A percentile compares a stretch with the other conserved stretches of the same genome.
These are phyloP conservation scores for Moxostoma hubbsi DNA, from an alignment of 2,797 vertebrate species.

Conservation along the genomic window DNA sequence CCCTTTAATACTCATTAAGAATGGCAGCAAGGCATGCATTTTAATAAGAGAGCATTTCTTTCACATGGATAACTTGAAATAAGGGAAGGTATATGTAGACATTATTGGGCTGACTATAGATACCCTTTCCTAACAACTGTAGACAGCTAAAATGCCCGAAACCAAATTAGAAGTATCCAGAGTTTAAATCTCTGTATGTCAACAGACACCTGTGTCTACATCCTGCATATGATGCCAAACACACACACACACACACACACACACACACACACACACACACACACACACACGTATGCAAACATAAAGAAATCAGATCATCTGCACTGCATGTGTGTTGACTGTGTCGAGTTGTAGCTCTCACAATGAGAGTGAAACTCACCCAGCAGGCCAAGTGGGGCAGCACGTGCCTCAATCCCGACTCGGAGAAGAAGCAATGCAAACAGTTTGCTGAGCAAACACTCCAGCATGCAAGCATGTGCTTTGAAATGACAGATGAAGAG, in stretches of 20 bases:
- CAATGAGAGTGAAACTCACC: conserved; percentile 24
- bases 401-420: conserved; percentile 13
- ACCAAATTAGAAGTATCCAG: background rate
- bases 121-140: background rate
- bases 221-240: conserved; percentile 6
- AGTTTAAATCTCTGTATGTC: conserved; percentile 13
- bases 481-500: conserved; percentile 17
- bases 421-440: conserved; percentile 3
- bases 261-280: background rate
- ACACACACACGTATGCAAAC: conserved; percentile 30
- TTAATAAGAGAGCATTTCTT: no score
- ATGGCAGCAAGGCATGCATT: no score
- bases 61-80: no score
- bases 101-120: no score
- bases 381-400: conserved; percentile 9
- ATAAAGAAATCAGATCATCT: conserved; percentile 28
- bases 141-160: background rate
- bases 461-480: background rate
- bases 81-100: no score
- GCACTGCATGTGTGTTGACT: background rate
- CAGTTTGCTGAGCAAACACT: conserved; percentile 46
- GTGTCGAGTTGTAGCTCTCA: background rate
- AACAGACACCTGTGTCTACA: conserved; percentile 36
- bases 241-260: background rate
- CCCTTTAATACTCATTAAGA: no score